Evolutionary conservation across 2,797 vertebrate species (phyloP).

Genomic region (Hephaestus fuliginosus): DNA sequence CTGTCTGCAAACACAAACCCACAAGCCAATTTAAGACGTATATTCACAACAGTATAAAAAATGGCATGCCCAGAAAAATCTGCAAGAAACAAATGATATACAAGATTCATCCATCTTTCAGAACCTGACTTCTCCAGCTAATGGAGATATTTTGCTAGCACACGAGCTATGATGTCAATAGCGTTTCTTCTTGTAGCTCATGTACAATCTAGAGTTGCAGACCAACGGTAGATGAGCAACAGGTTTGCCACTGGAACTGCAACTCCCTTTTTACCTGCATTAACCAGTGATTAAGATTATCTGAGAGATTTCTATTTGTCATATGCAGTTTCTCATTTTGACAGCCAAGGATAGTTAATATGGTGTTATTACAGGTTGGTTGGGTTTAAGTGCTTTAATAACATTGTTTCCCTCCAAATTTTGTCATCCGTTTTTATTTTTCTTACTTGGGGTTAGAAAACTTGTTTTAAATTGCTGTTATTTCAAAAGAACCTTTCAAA

Average conservation of each 20-base stretch:
- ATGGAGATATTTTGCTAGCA: not conserved
- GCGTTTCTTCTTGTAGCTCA: not conserved
- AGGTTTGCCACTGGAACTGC: not conserved
- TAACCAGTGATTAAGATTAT: not conserved
- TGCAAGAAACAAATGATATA: too few relatives aligned
- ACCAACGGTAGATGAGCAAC: too few relatives aligned
- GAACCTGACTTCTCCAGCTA: not conserved
- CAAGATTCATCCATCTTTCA: too few relatives aligned
- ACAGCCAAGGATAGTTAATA: not conserved
- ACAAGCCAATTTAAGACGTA: too few relatives aligned
- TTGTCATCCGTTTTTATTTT: not conserved
- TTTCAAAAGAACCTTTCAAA: conserved; percentile 33
- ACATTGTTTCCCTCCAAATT: not conserved
- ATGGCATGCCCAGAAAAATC: not conserved
- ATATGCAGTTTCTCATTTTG: not conserved
- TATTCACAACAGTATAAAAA: not conserved
- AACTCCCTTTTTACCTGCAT: not conserved
- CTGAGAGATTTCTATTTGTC: not conserved
- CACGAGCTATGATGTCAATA: not conserved
- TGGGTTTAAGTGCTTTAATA: conserved; percentile 9
- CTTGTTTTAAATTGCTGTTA: conserved; percentile 4
- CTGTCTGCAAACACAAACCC: not conserved
- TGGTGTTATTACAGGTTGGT: not conserved
- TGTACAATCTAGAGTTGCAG: not conserved
- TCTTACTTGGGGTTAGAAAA: not conserved